These are phyloP conservation scores for Maniola jurtina DNA, from an alignment of 1,140 invertebrate species.

Conservation along the genomic window DNA sequence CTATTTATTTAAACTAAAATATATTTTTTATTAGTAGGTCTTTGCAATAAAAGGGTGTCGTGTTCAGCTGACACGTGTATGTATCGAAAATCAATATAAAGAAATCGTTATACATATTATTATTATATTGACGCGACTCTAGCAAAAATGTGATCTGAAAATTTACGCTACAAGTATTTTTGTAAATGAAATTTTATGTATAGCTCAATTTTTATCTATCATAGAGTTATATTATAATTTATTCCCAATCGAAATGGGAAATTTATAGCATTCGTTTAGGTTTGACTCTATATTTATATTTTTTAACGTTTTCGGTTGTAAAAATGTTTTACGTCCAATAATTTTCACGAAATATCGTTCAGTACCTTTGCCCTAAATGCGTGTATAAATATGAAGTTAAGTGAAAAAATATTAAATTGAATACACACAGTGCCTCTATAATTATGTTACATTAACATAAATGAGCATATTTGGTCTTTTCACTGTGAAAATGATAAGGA, in stretches of 20 bases:
- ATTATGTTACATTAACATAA: conserved; percentile 81
- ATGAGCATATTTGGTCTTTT: conserved; percentile 76
- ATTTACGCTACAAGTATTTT: conserved; percentile 74
- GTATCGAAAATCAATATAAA: conserved; percentile 6
- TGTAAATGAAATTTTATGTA: conserved; percentile 74
- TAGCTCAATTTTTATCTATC: conserved; percentile 63
- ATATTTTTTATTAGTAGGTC: conserved; percentile 12
- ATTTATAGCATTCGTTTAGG: conserved; percentile 9
- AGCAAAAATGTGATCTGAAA: conserved; percentile 73
- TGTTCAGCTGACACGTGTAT: conserved; percentile 7
- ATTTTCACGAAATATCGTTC: conserved; percentile 23
- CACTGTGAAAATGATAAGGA: conserved; percentile 44
- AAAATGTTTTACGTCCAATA: conserved; percentile 27
- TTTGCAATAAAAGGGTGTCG: conserved; percentile 19
- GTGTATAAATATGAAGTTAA: conserved; percentile 48
- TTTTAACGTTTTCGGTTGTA: conserved; percentile 26
- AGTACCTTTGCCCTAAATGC: conserved; percentile 15
- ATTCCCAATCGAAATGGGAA: conserved; percentile 10
- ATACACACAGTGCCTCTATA: conserved; percentile 80
- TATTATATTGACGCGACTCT: conserved; percentile 43
- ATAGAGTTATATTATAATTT: conserved; percentile 26
- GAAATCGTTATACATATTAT: conserved; percentile 37
- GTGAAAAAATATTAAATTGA: conserved; percentile 57
- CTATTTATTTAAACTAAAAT: conserved; percentile 2
- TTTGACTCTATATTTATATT: conserved; percentile 26